phyloP scores from a whole-genome alignment of 1,140 invertebrate genomes.

The Ooceraea biroi region DNA sequence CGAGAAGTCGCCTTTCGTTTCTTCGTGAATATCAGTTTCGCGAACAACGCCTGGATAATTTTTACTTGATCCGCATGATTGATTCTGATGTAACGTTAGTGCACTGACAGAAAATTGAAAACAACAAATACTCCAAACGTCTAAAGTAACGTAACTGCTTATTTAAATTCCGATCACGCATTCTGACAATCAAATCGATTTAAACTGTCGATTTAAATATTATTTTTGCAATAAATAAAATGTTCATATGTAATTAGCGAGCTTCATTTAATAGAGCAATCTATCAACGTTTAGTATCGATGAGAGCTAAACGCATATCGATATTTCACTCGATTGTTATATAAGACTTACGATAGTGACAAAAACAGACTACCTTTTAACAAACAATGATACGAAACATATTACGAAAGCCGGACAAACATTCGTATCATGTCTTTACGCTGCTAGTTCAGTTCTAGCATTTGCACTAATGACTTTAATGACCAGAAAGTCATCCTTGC shows the following conservation, averaged over 20 bases:
- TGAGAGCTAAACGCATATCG: constrained; percentile 10
- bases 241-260: neutral
- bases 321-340: constrained; percentile 49
- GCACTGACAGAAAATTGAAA: neutral
- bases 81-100: constrained; percentile 25
- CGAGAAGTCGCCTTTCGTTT: constrained; percentile 38
- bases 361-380: constrained; percentile 53
- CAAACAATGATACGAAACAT: constrained; percentile 64
- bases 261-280: neutral
- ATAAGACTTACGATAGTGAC: constrained; percentile 53
- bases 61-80: constrained; percentile 26
- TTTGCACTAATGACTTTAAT: constrained; percentile 18
- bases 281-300: neutral
- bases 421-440: constrained; percentile 60
- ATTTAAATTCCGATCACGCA: neutral
- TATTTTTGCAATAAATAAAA: neutral
- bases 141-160: constrained; percentile 18
- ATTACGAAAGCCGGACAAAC: constrained; percentile 74
- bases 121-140: neutral
- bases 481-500: constrained; percentile 28
- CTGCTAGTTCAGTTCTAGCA: constrained; percentile 33
- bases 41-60: constrained; percentile 17
- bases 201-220: neutral
- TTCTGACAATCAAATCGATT: no score
- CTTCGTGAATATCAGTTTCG: constrained; percentile 34